These are phyloP conservation scores for Apamea anceps DNA, from an alignment of 2,888 invertebrate genomes.

Conservation along the genomic window DNA sequence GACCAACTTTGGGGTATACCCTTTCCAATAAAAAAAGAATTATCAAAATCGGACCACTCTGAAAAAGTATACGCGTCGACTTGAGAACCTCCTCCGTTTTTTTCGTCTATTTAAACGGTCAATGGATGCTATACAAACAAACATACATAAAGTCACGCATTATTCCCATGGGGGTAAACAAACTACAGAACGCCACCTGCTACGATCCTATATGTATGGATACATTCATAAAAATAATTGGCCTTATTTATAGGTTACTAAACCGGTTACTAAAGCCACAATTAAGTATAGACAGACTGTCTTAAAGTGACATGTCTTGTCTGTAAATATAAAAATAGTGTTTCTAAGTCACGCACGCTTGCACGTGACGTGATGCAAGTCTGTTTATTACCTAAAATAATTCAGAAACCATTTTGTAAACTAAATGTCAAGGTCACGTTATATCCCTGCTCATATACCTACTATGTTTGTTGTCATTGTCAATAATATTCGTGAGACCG, in stretches of 20 bases:
- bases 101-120: too few relatives aligned
- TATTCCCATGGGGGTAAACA: neutral
- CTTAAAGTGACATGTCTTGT: slow-evolving; percentile 15
- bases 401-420: slow-evolving; percentile 50
- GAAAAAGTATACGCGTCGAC: too few relatives aligned
- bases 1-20: too few relatives aligned
- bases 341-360: slow-evolving; percentile 57
- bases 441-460: slow-evolving; percentile 17
- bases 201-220: too few relatives aligned
- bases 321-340: slow-evolving; percentile 38
- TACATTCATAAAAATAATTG: too few relatives aligned
- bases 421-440: slow-evolving; percentile 63
- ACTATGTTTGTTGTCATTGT: slow-evolving; percentile 32
- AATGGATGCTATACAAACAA: neutral
- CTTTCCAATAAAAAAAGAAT: too few relatives aligned
- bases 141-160: neutral
- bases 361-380: slow-evolving; percentile 46
- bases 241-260: neutral
- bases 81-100: too few relatives aligned
- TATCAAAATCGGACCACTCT: too few relatives aligned
- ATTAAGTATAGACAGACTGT: neutral
- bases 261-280: slow-evolving; percentile 19
- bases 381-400: slow-evolving; percentile 47
- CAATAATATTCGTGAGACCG: slow-evolving; percentile 55
- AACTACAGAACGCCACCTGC: neutral